These are phyloP conservation scores for Ophion ventricosus DNA, from an alignment of 2,888 invertebrate genomes.

Conservation along the genomic window DNA sequence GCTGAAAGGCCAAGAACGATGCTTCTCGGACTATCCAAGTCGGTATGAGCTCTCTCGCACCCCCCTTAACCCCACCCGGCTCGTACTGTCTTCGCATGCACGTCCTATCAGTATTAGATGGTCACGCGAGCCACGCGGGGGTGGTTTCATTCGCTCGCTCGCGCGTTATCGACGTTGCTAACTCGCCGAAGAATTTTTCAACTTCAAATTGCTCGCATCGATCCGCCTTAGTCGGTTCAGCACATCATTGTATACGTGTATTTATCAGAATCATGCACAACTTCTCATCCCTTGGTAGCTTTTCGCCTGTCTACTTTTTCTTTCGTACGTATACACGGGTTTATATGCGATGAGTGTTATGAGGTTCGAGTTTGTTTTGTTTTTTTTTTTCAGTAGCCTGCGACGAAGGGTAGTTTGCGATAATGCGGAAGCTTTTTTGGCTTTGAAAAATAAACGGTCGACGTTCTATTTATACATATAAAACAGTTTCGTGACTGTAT, in stretches of 20 bases:
- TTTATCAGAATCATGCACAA: neutral
- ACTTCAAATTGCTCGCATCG: constrained; percentile 65
- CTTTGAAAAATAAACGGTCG: neutral
- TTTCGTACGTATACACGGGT: neutral
- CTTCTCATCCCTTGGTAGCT: constrained; percentile 15
- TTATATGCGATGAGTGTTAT: too few species aligned
- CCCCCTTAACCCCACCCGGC: neutral
- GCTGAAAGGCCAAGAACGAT: constrained; percentile 52
- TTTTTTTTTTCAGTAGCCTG: neutral
- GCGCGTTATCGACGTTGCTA: constrained; percentile 67
- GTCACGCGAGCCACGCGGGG: constrained; percentile 66
- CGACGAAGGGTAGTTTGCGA: too few species aligned
- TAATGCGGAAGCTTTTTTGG: neutral
- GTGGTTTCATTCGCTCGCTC: constrained; percentile 40
- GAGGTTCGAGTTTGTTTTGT: neutral
- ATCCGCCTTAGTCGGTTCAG: constrained; percentile 57
- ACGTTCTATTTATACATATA: too few species aligned
- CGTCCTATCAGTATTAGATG: constrained; percentile 61
- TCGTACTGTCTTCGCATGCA: constrained; percentile 13
- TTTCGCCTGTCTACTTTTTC: neutral
- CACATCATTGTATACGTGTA: constrained; percentile 1
- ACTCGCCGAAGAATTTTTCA: constrained; percentile 61
- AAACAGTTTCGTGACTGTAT: too few species aligned
- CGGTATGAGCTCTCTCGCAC: neutral
- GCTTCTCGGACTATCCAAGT: constrained; percentile 51